Evolutionary conservation across 2,113 vertebrate genomes (phyloP), one percentile per base, ranked within the genome.

Genomic region (Silurus glanis): DNA sequence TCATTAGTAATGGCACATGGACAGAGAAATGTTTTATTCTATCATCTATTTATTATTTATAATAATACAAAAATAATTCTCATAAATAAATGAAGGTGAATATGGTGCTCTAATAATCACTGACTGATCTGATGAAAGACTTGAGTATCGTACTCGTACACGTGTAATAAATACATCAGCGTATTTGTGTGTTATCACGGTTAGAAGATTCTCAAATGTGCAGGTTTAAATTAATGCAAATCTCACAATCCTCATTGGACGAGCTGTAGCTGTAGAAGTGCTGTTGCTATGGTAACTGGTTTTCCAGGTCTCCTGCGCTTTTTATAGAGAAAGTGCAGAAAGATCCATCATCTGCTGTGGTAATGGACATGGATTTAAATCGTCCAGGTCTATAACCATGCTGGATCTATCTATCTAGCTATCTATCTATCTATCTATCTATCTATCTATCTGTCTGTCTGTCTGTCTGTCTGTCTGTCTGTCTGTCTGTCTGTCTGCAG

Each of bases 261-360:
- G 6, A 25, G 53, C 75, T 37, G 6, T 56, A 1, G n/a, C 53
- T 58, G 53, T 28, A 53, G 16, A 78, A 78, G 17, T 80, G 16
- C 55, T 80, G 76, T 80, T 80, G 76, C 76, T 58, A 59, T 59
- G 76, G 76, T 80, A 37, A 37, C 37, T 37, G 37, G 37, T 37
- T 37, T 37, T 58, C 25, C 16, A 19, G 16, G 6, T 53, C 25
- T 58, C 37, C 16, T 37, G 55, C 10, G 74, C 74, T 53, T 53
- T 53, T 76, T 53, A n/a, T 59, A 19, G 55, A 17, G 14, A 3
- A 78, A 72, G 1, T 3, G 14, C n/a, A 55, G 23, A 14, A 55
- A 21, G 76, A 59, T 80, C 19, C 4, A 59, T 58, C 7, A 2
- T 9, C 55, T 37, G 6, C 25, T 16, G 0, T 80, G 55, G 28